Conservation (phyloP, 2,888 invertebrate species). For the Erpobdella octoculata region DNA sequence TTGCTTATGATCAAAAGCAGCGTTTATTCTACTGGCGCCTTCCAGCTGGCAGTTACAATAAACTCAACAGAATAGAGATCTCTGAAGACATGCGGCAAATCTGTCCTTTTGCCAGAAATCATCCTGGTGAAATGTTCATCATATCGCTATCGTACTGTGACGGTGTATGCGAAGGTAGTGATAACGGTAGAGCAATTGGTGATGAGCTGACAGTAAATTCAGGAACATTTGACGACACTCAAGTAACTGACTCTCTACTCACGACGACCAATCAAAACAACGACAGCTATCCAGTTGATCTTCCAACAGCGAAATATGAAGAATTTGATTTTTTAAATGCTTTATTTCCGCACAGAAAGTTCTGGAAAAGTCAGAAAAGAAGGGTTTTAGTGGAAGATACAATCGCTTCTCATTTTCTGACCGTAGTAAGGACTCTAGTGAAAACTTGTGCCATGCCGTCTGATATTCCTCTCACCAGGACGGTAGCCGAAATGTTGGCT, state of each 20-base stretch:
- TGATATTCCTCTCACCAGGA: not conserved
- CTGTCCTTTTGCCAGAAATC: slow-evolving; percentile 2
- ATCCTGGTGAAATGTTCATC: not conserved
- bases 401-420: not conserved
- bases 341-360: not conserved
- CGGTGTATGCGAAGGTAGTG: not conserved
- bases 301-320: too few species aligned
- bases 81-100: not conserved
- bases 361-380: not conserved
- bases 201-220: not conserved
- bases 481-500: not conserved
- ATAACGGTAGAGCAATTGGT: too few species aligned
- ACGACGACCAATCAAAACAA: not conserved
- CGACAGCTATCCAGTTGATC: not conserved
- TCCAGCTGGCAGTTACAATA: not conserved
- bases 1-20: not conserved
- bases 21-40: not conserved
- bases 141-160: not conserved
- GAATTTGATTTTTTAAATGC: too few species aligned
- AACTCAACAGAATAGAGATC: not conserved
- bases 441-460: not conserved
- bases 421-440: not conserved
- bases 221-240: not conserved
- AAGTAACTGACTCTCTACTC: not conserved
- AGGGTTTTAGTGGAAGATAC: not conserved